Base-by-base conservation (phyloP, 2,888 invertebrate species). In the Germaria angustata region DNA sequence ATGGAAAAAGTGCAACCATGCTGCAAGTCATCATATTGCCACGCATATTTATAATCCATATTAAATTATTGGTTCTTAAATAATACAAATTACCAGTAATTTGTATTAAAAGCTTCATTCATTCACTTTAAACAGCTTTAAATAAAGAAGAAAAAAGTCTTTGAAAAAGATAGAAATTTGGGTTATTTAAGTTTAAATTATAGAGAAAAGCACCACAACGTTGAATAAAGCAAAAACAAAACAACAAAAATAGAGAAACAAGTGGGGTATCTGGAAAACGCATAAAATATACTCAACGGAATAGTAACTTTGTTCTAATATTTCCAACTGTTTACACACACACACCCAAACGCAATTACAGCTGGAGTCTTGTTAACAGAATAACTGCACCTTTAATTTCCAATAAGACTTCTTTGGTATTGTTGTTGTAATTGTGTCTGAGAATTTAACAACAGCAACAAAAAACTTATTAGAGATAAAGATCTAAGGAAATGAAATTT, bases 401-500 rank as follows among this genome's bases (percentile, higher is more conserved):
- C 41, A 59, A 51, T 77, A 24, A 22, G 41, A 32, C n/a, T 65
- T 66, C 32, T 55, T 22, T 41, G 2, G 15, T n/a, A 7, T 46
- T 39, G n/a, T 68, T 61, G 68, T 61, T 77, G 68, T 32, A 41
- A 63, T 79, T 55, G 53, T 49, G 59, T 51, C 59, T 51, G 28
- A 22, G 34, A 51, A 39, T 5, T 5, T 6, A 41, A 34, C 17
- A 57, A 55, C 15, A 65, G 15, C 0, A 32, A 51, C 53, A 69
- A 77, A 53, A 44, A 78, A 39, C 79, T 49, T 51, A 72, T 66
- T 66, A 73, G 41, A 59, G 79, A 80, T 80, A 80, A n/a, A 80
- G 44, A 80, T 80, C 79, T 73, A 66, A 59, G 79, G 72, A 80
- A 80, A 80, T 73, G 59, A 80, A 80, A 66, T 51, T 72, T 51